A percentile compares a stretch with the other conserved stretches of the same genome.
phyloP scores from a whole-genome alignment of 2,888 invertebrate species.

The Antheraea yamamai region DNA sequence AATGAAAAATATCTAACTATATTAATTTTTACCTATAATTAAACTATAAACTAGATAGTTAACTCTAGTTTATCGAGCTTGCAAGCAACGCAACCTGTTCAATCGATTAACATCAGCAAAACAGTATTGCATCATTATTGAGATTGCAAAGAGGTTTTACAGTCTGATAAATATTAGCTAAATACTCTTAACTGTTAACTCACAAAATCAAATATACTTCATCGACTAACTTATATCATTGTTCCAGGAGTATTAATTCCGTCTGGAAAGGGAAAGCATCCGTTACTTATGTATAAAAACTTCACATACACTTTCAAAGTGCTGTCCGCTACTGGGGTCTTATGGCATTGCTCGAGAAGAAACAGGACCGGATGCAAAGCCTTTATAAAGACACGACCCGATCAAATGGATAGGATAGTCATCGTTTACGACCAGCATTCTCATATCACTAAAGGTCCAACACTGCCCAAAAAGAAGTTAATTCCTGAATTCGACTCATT shows the following conservation, averaged over 20 bases:
- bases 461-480: not conserved
- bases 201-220: not conserved
- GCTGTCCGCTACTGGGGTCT: constrained; percentile 47
- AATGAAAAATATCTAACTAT: not conserved
- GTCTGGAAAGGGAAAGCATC: constrained; percentile 65
- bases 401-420: constrained; percentile 44
- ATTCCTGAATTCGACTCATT: not conserved
- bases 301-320: constrained; percentile 60
- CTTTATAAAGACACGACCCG: constrained; percentile 50
- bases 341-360: constrained; percentile 66
- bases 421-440: constrained; percentile 48
- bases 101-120: not conserved
- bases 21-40: not conserved
- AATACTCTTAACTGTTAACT: not conserved
- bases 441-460: constrained; percentile 38
- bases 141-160: not conserved
- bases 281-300: constrained; percentile 56
- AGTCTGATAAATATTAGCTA: not conserved
- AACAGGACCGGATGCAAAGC: constrained; percentile 65
- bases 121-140: not conserved
- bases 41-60: not conserved
- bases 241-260: constrained; percentile 56
- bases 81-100: not conserved
- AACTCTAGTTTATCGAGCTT: not conserved
- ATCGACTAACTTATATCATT: not conserved